These are phyloP conservation scores for Beris chalybata DNA, from an alignment of 2,888 invertebrate species.

Conservation along the genomic window DNA sequence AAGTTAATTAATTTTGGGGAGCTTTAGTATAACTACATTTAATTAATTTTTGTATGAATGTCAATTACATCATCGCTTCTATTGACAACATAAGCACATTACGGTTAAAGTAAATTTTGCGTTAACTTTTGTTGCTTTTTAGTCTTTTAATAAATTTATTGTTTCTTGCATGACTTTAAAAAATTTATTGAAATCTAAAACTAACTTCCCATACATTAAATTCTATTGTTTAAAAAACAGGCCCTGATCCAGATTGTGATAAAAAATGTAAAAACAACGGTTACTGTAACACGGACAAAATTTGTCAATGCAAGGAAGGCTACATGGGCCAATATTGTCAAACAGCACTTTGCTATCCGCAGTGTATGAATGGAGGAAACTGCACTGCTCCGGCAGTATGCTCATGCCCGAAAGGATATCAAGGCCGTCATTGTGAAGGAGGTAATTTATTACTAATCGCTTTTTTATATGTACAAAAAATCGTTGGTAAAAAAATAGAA, in stretches of 20 bases:
- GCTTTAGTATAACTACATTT: no score
- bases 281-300: conserved; percentile 80
- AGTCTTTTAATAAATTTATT: no score
- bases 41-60: no score
- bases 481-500: neutral
- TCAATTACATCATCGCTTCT: no score
- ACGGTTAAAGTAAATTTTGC: no score
- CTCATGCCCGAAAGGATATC: conserved; percentile 86
- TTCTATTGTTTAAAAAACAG: conserved; percentile 55
- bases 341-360: conserved; percentile 87
- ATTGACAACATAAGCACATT: no score
- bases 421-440: conserved; percentile 88
- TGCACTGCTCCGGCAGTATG: conserved; percentile 89
- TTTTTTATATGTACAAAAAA: conserved; percentile 13
- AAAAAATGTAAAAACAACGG: conserved; percentile 85
- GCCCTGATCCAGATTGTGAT: conserved; percentile 87
- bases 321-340: conserved; percentile 90
- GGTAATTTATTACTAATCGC: conserved; percentile 59
- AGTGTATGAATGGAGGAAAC: conserved; percentile 90
- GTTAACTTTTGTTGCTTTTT: no score
- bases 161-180: no score
- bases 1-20: no score
- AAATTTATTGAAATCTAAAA: neutral
- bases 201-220: neutral
- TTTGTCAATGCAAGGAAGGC: conserved; percentile 86